phyloP scores from a whole-genome alignment of 2,113 vertebrate species.

The Typhlomys cinereus region DNA sequence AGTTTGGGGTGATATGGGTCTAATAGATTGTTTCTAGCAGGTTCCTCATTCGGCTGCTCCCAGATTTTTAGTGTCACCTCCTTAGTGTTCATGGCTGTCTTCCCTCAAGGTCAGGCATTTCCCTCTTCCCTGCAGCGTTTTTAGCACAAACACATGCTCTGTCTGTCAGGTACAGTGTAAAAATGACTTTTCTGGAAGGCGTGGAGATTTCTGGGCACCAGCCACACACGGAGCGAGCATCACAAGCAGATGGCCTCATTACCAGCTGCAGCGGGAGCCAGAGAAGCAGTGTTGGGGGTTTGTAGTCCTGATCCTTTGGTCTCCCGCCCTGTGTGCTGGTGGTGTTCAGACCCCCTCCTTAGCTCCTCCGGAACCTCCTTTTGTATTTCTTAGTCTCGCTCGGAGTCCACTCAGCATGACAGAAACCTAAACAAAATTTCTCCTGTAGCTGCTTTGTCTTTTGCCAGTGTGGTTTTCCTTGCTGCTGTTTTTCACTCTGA shows the following conservation, averaged over 20 bases:
- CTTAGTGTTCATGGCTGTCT: neutral
- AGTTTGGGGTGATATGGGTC: neutral
- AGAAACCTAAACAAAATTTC: neutral
- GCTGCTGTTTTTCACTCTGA: neutral
- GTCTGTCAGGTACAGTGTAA: slow-evolving; percentile 76
- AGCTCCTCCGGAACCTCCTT: slow-evolving; percentile 15
- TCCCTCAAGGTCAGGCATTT: slow-evolving; percentile 66
- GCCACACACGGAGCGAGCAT: slow-evolving; percentile 57
- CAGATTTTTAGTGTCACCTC: neutral
- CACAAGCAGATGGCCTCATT: slow-evolving; percentile 78
- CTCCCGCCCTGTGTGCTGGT: neutral
- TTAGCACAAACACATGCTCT: slow-evolving; percentile 78
- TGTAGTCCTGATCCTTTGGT: neutral
- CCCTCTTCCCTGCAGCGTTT: slow-evolving; percentile 61
- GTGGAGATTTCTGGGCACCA: slow-evolving; percentile 70
- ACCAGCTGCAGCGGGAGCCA: slow-evolving; percentile 53
- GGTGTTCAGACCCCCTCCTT: neutral
- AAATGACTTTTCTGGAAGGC: slow-evolving; percentile 79
- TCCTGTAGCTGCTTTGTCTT: slow-evolving; percentile 4
- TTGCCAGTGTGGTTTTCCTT: neutral
- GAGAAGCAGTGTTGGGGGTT: slow-evolving; percentile 38
- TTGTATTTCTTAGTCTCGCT: neutral
- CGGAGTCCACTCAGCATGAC: neutral
- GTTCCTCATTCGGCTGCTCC: neutral
- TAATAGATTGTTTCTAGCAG: slow-evolving; percentile 14